Evolutionary conservation across 1,140 invertebrate species (phyloP).

Genomic region (Aporrectodea caliginosa): DNA sequence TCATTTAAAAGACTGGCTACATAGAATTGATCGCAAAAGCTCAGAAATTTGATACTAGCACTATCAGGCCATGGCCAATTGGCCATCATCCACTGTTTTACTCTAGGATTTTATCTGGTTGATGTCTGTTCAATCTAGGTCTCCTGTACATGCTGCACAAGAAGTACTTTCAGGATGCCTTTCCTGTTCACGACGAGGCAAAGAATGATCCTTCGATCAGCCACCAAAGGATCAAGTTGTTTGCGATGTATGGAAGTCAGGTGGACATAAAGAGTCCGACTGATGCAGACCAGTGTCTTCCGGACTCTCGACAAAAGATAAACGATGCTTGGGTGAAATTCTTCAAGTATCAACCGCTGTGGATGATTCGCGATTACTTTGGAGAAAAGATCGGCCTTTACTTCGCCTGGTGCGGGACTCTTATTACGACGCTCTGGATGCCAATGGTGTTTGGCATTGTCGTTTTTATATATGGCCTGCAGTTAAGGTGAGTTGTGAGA

Average conservation of each 20-base stretch:
- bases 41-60: too few species aligned
- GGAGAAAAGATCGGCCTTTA: constrained; percentile 58
- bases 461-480: constrained; percentile 54
- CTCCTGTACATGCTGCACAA: constrained; percentile 52
- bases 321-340: constrained; percentile 47
- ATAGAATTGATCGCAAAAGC: too few species aligned
- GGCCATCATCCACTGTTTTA: too few species aligned
- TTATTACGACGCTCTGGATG: constrained; percentile 51
- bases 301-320: constrained; percentile 34
- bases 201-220: constrained; percentile 35
- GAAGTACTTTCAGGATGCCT: constrained; percentile 47
- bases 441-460: constrained; percentile 54
- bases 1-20: too few species aligned
- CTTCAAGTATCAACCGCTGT: constrained; percentile 47
- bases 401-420: constrained; percentile 55
- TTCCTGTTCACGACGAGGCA: constrained; percentile 53
- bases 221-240: constrained; percentile 28
- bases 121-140: constrained; percentile 41
- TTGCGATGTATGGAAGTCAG: constrained; percentile 5
- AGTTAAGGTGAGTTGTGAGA: constrained; percentile 41
- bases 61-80: too few species aligned
- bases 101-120: too few species aligned
- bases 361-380: constrained; percentile 56
- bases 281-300: background rate
- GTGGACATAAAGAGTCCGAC: background rate